These are phyloP conservation scores for Rhipidura dahli DNA, from an alignment of 2,113 vertebrate species.

Conservation along the genomic window DNA sequence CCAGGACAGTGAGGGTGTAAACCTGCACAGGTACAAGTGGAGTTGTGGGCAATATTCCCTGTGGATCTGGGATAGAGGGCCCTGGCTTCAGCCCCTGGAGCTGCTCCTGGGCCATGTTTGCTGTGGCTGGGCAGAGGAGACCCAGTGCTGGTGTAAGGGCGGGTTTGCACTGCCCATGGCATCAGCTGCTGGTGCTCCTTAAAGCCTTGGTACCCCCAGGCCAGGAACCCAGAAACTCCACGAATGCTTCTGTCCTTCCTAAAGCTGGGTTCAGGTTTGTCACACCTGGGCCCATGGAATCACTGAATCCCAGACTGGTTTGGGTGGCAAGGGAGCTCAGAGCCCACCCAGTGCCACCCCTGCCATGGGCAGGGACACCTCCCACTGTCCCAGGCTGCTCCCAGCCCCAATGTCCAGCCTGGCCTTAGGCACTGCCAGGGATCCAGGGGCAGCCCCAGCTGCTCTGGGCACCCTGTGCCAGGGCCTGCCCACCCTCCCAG, in stretches of 20 bases:
- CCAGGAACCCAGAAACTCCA: not conserved
- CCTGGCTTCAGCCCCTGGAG: not conserved
- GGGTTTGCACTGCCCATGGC: not conserved
- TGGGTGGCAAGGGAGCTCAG: not conserved
- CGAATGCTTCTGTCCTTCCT: not conserved
- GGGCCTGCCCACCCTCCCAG: not conserved
- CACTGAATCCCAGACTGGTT: fast-evolving
- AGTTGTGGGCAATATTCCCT: fast-evolving
- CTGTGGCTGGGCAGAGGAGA: not conserved
- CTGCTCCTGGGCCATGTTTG: not conserved
- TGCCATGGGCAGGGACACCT: not conserved
- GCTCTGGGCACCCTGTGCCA: not conserved
- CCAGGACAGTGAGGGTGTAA: fast-evolving
- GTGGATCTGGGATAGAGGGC: not conserved
- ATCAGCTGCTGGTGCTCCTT: fast-evolving
- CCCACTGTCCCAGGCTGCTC: not conserved
- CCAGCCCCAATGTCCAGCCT: not conserved
- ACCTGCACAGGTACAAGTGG: fast-evolving
- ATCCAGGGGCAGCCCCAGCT: not conserved
- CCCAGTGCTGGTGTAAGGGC: fast-evolving
- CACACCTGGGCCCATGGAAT: not conserved
- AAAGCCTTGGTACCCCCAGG: not conserved
- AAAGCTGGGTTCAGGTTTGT: not conserved
- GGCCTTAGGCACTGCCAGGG: not conserved
- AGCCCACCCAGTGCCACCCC: fast-evolving